Conservation (phyloP, 1,140 invertebrate genomes). For the Dreissena polymorpha region DNA sequence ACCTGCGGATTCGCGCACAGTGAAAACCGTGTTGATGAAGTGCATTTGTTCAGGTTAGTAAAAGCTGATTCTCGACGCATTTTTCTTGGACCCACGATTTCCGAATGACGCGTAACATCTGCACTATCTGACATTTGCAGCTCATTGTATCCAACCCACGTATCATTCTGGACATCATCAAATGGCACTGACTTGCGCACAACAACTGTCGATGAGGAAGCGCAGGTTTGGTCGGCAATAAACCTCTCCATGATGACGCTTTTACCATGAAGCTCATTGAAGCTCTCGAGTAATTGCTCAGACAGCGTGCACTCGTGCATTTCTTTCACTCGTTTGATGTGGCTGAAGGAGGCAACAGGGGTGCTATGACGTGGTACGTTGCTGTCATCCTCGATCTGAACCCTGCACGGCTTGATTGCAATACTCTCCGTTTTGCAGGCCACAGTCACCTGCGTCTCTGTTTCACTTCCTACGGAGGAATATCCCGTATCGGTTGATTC, state of each 20-base stretch:
- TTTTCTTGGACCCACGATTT: not conserved
- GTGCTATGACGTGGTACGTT: slow-evolving; percentile 39
- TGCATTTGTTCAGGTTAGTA: slow-evolving; percentile 25
- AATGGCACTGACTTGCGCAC: too few relatives aligned
- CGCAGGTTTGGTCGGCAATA: slow-evolving; percentile 34
- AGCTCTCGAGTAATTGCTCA: not conserved
- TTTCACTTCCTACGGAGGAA: slow-evolving; percentile 10
- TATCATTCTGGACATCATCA: too few relatives aligned
- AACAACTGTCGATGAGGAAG: too few relatives aligned
- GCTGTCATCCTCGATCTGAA: not conserved
- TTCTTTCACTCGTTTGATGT: not conserved
- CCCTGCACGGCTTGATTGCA: not conserved
- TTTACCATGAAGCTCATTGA: slow-evolving; percentile 31
- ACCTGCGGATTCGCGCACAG: not conserved
- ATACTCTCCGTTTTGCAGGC: not conserved
- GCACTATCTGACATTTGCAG: too few relatives aligned
- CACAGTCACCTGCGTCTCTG: not conserved
- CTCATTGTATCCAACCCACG: too few relatives aligned
- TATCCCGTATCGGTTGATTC: slow-evolving; percentile 43
- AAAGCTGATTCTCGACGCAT: slow-evolving; percentile 39
- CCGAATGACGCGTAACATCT: too few relatives aligned
- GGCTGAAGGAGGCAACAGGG: not conserved
- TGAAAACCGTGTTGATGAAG: not conserved
- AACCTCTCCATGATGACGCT: slow-evolving; percentile 35
- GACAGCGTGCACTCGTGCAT: not conserved